These are phyloP conservation scores for Struthio camelus DNA, from an alignment of 2,113 vertebrate species.

Conservation along the genomic window DNA sequence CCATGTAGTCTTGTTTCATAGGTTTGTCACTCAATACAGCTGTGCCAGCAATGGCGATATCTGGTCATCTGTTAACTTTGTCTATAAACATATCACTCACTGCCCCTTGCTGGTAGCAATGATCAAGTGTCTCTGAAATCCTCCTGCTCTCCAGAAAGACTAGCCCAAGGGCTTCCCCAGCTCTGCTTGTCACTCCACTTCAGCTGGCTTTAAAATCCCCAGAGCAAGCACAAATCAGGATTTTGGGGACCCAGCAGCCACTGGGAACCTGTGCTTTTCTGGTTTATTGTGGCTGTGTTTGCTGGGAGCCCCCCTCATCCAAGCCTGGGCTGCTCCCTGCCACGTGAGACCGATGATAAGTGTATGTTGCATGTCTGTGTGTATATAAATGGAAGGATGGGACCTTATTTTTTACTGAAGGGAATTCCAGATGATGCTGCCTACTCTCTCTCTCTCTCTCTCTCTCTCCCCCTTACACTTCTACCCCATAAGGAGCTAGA, in stretches of 20 bases:
- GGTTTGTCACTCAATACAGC: not conserved
- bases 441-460: not conserved
- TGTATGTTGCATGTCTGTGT: not conserved
- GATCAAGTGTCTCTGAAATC: not conserved
- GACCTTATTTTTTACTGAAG: not conserved
- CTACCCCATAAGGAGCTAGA: slow-evolving; percentile 3
- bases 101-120: not conserved
- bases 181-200: not conserved
- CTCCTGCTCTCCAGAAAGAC: not conserved
- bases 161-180: not conserved
- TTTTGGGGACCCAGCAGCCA: not conserved
- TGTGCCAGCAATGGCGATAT: not conserved
- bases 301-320: not conserved
- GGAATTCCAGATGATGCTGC: slow-evolving; percentile 9
- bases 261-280: not conserved
- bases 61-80: not conserved
- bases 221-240: not conserved
- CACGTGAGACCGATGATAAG: not conserved
- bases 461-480: not conserved
- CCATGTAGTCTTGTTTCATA: not conserved
- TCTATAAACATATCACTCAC: not conserved
- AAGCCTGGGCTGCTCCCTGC: not conserved
- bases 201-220: not conserved
- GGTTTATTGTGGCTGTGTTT: rapidly evolving
- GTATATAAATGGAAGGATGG: not conserved